Evolutionary conservation across 2,113 vertebrate species (phyloP).

Genomic region (Cryptotis parvus): DNA sequence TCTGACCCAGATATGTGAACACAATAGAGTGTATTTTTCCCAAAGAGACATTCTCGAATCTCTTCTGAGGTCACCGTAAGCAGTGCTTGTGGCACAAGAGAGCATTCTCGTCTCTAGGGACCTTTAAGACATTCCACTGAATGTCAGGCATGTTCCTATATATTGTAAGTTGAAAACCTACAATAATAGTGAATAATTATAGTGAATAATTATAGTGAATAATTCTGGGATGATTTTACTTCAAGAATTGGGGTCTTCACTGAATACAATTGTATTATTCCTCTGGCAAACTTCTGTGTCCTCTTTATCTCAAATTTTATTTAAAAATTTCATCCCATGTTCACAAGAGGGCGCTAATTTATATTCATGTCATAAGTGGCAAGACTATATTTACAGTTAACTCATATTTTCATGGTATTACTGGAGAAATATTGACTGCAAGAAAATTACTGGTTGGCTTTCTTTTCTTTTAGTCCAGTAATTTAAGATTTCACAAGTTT

Average conservation of each 20-base stretch:
- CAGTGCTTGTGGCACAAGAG: neutral
- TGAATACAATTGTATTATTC: neutral
- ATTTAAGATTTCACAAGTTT: slow-evolving; percentile 18
- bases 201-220: neutral
- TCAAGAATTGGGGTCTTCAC: neutral
- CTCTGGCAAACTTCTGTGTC: neutral
- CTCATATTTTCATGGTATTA: neutral
- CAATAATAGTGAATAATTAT: neutral
- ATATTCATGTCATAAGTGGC: slow-evolving; percentile 43
- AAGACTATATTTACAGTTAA: neutral
- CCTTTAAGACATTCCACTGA: neutral
- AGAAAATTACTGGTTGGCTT: neutral
- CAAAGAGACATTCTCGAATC: neutral
- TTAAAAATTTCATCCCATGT: slow-evolving; percentile 18
- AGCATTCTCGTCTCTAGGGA: neutral
- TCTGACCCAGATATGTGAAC: neutral
- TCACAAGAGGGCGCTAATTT: slow-evolving; percentile 73
- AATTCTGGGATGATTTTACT: neutral
- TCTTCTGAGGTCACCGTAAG: neutral
- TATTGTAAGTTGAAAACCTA: neutral
- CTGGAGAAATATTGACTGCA: slow-evolving; percentile 3
- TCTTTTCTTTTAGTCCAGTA: neutral
- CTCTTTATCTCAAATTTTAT: neutral
- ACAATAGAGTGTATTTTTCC: neutral
- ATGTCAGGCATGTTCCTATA: neutral